phyloP scores from a whole-genome alignment of 2,888 invertebrate genomes.

The Macrophya annulata region DNA sequence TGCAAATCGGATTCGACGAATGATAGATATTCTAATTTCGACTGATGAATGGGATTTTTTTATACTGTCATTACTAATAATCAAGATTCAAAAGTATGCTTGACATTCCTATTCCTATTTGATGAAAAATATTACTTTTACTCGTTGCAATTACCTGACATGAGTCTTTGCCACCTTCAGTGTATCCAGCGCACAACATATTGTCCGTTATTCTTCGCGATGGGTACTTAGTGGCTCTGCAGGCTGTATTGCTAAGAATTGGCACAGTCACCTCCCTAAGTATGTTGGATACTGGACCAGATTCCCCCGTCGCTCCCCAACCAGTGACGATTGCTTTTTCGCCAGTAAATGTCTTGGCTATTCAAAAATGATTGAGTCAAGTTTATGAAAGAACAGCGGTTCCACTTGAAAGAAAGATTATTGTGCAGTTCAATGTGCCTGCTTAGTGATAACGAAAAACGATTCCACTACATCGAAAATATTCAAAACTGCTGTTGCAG shows the following conservation, averaged over 20 bases:
- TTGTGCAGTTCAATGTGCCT: no score
- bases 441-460: no score
- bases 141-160: conserved; percentile 82
- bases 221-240: conserved; percentile 86
- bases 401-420: background rate
- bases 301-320: conserved; percentile 89
- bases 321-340: conserved; percentile 85
- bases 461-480: background rate
- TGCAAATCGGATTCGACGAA: background rate
- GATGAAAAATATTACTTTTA: background rate
- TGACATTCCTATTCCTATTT: background rate
- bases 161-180: conserved; percentile 88
- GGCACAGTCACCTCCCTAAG: conserved; percentile 90
- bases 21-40: background rate
- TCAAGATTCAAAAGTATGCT: background rate
- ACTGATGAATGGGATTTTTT: background rate
- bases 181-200: conserved; percentile 91
- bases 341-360: conserved; percentile 78
- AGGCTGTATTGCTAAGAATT: conserved; percentile 86
- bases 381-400: background rate
- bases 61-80: background rate
- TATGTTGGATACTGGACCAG: conserved; percentile 86
- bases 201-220: conserved; percentile 87
- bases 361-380: conserved; percentile 30
- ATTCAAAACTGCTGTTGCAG: background rate